Base-by-base conservation (phyloP, 1,140 invertebrate genomes). In the Bradysia coprophila region DNA sequence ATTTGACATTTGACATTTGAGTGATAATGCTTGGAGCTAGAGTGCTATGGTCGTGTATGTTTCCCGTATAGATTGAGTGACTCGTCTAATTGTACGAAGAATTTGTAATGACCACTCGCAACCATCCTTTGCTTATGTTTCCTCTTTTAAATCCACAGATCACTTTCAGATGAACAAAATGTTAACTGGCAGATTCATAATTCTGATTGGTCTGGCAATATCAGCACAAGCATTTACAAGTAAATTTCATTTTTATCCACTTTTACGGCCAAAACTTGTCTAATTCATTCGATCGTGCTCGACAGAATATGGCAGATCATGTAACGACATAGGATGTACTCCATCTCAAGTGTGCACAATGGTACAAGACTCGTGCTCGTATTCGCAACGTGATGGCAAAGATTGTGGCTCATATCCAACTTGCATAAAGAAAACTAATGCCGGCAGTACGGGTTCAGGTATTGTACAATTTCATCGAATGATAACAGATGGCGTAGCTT, bases 281-380 rank as follows among this genome's bases (percentile, higher is more conserved):
- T 39, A 2, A 21, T n/a, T 13, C 21, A 9, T 39, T 39, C 13
- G 11, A 43, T 45, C 49, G 48, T 45, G 55, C 46, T 54, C 67
- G 63, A 3, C 56, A 81, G 78, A 81, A 63, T 83, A 80, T 56
- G 79, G 79, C 40, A 69, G 79, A 48, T 69, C 67, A 11, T 83
- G 79, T 55, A 71, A 71, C 48, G 79, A 83, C 51, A 83, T 83
- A 49, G 78, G 78, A 40, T 83, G 79, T 51, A 59, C 69, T 20
- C 76, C 70, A 49, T 76, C 65, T 45, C 72, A 83, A 60, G 66
- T 68, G 42, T 81, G 79, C 53, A 68, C 80, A n/a, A 69, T 83
- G 54, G 72, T 66, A 16, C 73, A 76, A 47, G 77, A 81, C 50
- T 74, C 75, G 2, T 81, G 79, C 54, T 64, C 66, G 4, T 66